Base-by-base conservation (phyloP, 2,113 vertebrate genomes). In the Helogale parvula region DNA sequence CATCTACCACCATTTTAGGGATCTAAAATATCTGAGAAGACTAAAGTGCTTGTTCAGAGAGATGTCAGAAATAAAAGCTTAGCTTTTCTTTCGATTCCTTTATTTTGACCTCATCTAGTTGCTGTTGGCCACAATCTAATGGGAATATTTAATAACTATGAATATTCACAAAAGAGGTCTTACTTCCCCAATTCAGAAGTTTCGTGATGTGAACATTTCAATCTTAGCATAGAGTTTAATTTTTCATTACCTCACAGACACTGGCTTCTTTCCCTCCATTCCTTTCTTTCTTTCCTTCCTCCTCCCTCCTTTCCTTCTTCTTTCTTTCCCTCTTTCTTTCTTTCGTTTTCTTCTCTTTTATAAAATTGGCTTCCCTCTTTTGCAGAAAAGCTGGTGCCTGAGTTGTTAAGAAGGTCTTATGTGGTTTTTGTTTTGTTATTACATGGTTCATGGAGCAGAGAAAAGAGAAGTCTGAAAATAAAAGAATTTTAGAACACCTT, bases 391-490 rank as follows among this genome's bases (percentile, higher is more conserved):
- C 17, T 76, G 3, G 17, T 66, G 2, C 27, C 50, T 50, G 7
- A 69, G 41, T 65, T 72, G 31, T 66, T 57, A 72, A 72, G 21
- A 31, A 35, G 35, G 38, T 57, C 13, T 16, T 69, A 14, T 93
- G 21, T 63, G 47, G 14, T 35, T 97, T 77, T 90, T 13, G 12
- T 83, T 97, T 91, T 95, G 54, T 83, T 94, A 76, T 89, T 88
- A 82, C 72, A 82, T 52, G 69, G 77, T 93, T 97, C 52, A 11
- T 71, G 50, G 50, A 96, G 13, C 63, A 90, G 66, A 76, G 65
- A 72, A 96, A 96, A 95, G 33, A 82, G 66, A 96, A 96, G 5
- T 45, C 29, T 71, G 47, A 90, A 71, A 92, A 66, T 82, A 47
- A 83, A 94, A 79, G 19, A 33, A 38, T 74, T 96, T 93, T 92